Evolutionary conservation across 2,113 vertebrate genomes (phyloP).

Genomic region (Hirundichthys speculiger): DNA sequence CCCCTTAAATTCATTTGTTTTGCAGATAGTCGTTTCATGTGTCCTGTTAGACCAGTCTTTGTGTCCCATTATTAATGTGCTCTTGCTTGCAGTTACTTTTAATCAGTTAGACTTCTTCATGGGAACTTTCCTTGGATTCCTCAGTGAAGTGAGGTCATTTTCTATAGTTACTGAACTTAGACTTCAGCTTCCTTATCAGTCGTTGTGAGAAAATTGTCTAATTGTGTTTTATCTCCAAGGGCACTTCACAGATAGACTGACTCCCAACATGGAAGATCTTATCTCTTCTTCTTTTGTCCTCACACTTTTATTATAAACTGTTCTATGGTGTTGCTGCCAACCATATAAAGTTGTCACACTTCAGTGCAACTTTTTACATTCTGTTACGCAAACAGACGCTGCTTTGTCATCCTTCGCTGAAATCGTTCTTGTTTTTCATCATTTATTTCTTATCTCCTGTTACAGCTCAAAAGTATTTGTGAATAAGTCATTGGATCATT

Average conservation of each 20-base stretch:
- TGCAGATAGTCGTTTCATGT: neutral
- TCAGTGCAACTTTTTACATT: neutral
- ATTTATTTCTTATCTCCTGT: no score
- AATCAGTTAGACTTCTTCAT: neutral
- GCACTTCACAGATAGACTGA: constrained; percentile 13
- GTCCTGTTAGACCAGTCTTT: constrained; percentile 9
- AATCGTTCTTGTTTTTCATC: no score
- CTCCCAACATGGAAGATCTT: constrained; percentile 16
- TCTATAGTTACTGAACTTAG: constrained; percentile 7
- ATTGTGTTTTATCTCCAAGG: constrained; percentile 32
- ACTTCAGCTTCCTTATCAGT: constrained; percentile 20
- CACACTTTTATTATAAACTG: neutral
- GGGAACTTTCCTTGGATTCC: constrained; percentile 2
- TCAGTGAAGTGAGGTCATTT: neutral
- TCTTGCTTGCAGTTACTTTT: neutral
- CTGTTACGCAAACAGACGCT: no score
- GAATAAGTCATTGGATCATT: no score
- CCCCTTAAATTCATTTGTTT: neutral
- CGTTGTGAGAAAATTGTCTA: neutral
- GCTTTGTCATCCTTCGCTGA: no score
- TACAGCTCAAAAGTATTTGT: no score
- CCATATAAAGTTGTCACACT: neutral
- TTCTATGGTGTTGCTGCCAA: neutral
- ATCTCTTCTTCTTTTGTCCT: constrained; percentile 5
- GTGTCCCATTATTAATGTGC: neutral